phyloP scores from a whole-genome alignment of 1,140 invertebrate genomes.

The Periplaneta americana region DNA sequence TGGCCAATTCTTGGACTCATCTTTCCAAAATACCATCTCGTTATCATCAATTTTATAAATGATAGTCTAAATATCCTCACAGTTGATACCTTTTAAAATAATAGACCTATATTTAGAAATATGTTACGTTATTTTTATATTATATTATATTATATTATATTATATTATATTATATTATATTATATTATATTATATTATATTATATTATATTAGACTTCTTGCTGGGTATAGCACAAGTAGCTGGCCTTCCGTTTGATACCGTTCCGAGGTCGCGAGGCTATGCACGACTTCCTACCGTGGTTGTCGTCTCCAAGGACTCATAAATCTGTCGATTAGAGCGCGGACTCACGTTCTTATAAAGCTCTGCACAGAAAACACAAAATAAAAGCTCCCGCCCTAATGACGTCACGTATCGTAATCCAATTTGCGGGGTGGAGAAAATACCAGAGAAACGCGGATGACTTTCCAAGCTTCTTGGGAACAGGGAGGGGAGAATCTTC shows the following conservation, averaged over 20 bases:
- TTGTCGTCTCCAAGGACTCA: constrained; percentile 3
- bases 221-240: no score
- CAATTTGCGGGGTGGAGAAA: constrained; percentile 32
- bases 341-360: constrained; percentile 8
- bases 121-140: no score
- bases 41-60: no score
- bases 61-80: no score
- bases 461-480: neutral
- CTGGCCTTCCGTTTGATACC: neutral
- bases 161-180: no score
- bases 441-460: neutral
- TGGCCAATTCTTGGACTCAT: no score
- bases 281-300: neutral
- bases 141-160: no score
- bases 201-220: no score
- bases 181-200: no score
- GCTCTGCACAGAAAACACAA: constrained; percentile 9
- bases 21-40: no score
- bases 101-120: no score
- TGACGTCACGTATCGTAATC: constrained; percentile 43
- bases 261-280: neutral
- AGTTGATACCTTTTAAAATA: no score
- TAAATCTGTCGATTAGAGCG: constrained; percentile 12
- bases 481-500: neutral
- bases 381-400: constrained; percentile 29